These are phyloP conservation scores for Acomys russatus DNA, from an alignment of 2,797 vertebrate species.

Conservation along the genomic window DNA sequence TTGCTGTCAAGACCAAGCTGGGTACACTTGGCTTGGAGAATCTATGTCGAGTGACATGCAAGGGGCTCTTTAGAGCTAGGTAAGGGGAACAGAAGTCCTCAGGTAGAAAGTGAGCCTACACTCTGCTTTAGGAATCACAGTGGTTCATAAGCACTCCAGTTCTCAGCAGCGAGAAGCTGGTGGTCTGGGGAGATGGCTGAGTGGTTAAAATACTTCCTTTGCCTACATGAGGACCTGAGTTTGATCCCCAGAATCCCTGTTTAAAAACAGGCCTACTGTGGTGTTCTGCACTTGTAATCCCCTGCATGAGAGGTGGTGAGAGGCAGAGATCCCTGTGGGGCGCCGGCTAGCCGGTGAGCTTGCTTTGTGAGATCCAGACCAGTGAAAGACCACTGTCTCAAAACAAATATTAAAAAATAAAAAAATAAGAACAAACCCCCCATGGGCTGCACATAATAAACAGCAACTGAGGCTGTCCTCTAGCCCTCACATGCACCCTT, in stretches of 20 bases:
- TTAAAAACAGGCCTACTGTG: background rate
- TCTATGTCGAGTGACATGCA: background rate
- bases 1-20: background rate
- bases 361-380: background rate
- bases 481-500: background rate
- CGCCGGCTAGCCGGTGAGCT: background rate
- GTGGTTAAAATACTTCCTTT: background rate
- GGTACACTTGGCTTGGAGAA: background rate
- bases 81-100: background rate
- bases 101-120: background rate
- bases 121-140: background rate
- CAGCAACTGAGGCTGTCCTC: background rate
- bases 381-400: background rate
- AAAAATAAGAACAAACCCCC: background rate
- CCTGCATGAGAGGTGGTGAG: background rate
- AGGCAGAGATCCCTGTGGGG: background rate
- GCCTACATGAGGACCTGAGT: background rate
- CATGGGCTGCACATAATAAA: background rate
- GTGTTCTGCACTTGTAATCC: background rate
- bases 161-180: slow-evolving; percentile 17
- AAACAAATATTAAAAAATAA: background rate
- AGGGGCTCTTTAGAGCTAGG: background rate
- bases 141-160: background rate
- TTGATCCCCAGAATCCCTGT: background rate
- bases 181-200: too few species aligned